Base-by-base conservation (phyloP, 2,797 vertebrate genomes). In the Tympanoctomys barrerae region DNA sequence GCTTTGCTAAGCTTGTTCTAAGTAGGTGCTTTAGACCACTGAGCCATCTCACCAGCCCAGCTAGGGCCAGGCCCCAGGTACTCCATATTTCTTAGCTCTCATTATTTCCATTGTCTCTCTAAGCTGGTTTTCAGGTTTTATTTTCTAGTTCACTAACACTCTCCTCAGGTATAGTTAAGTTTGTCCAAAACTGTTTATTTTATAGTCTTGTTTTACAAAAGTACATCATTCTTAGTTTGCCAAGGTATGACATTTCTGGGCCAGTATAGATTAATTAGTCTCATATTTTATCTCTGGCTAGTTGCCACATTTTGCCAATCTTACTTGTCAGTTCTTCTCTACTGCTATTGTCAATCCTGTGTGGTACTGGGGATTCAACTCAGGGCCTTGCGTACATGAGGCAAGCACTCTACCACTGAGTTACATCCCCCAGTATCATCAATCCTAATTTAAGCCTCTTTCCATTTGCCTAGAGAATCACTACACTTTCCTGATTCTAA, bases 91-190 rank as follows among this genome's bases (percentile, higher is more conserved):
- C 57, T 85, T 66, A 88, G n/a, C 54, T 94, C 46, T 66, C 26
- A 62, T 49, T 79, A 77, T 52, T 66, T 73, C 57, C 62, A 73
- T 26, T 87, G 46, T 49, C 36, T 91, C 54, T 89, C 54, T 80
- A 57, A 36, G 21, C 49, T 68, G 61, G 6, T 70, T 70, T 70
- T 80, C 52, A 57, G 5, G 39, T 78, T 87, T 81, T 71, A 89
- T 73, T 82, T 95, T 94, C 89, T 68, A 92, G 62, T 68, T 94
- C 42, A 87, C 39, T 84, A 79, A 90, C 70, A 82, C 13, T 85
- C 77, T 62, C 59, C 46, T 36, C 66, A 61, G 28, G 26, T 79
- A n/a, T 19, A 52, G 77, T 79, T 21, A 78, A 52, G 82, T 79
- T 49, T 77, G 5, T 46, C 64, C 49, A 52, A 91, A 88, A 80